phyloP scores from a whole-genome alignment of 2,888 invertebrate genomes.

The Bombylius discolor region DNA sequence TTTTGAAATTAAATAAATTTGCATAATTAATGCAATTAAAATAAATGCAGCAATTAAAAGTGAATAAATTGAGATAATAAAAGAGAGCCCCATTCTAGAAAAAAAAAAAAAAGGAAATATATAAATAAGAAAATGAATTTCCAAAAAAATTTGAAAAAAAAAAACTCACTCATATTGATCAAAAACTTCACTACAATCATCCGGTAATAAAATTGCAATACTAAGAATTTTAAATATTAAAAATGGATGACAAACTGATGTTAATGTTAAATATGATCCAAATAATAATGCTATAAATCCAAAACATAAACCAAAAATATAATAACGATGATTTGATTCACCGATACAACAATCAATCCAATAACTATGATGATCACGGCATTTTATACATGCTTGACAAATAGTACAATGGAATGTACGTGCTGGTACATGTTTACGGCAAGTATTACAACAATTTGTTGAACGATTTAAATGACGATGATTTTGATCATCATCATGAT shows the following conservation, averaged over 20 bases:
- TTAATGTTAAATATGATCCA: constrained; percentile 68
- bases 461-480: constrained; percentile 12
- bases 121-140: neutral
- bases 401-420: constrained; percentile 69
- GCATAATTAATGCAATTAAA: constrained; percentile 37
- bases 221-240: constrained; percentile 26
- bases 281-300: constrained; percentile 54
- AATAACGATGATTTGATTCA: constrained; percentile 62
- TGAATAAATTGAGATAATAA: constrained; percentile 43
- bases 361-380: constrained; percentile 66
- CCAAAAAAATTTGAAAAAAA: neutral
- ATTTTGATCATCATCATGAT: constrained; percentile 22
- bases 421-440: constrained; percentile 48
- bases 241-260: constrained; percentile 76
- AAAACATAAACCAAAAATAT: constrained; percentile 52
- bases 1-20: constrained; percentile 36
- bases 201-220: constrained; percentile 54
- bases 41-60: constrained; percentile 38
- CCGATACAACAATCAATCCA: constrained; percentile 82
- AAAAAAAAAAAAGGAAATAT: constrained; percentile 10
- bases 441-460: constrained; percentile 42
- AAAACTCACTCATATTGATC: constrained; percentile 55
- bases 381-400: constrained; percentile 69
- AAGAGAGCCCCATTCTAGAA: constrained; percentile 44
- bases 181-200: constrained; percentile 75